Percentiles rank a stretch among this genome's conserved stretches.
Conservation (phyloP, 2,888 invertebrate genomes). For the Rhamphomyia laevipes region DNA sequence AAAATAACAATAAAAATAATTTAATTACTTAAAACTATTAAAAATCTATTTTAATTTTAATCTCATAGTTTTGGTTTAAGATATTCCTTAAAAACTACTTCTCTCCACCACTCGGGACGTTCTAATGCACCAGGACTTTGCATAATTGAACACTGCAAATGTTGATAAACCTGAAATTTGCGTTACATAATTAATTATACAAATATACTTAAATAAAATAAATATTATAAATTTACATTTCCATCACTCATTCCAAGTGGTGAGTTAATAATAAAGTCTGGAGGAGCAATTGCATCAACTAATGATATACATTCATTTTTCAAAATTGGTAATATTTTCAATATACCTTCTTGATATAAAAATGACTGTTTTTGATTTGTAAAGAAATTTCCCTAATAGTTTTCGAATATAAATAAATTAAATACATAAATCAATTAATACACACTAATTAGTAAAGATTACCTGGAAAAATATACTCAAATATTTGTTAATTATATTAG, state of each 20-base stretch:
- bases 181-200: slow-evolving; percentile 14
- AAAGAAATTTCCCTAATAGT: slow-evolving; percentile 50
- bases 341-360: slow-evolving; percentile 53
- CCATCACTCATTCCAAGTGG: slow-evolving; percentile 79
- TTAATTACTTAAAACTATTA: no score
- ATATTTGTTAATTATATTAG: slow-evolving; percentile 54
- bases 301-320: slow-evolving; percentile 65
- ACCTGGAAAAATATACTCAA: slow-evolving; percentile 52
- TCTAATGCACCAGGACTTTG: slow-evolving; percentile 52
- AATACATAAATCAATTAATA: no score
- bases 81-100: slow-evolving; percentile 44
- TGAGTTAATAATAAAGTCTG: slow-evolving; percentile 77
- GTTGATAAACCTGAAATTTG: slow-evolving; percentile 65
- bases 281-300: slow-evolving; percentile 73
- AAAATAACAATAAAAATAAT: no score
- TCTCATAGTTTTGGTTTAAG: slow-evolving; percentile 29
- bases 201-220: slow-evolving; percentile 3
- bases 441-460: no score
- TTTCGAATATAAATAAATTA: no score
- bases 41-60: no score
- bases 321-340: slow-evolving; percentile 48
- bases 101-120: slow-evolving; percentile 67
- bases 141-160: slow-evolving; percentile 53
- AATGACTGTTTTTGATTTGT: slow-evolving; percentile 42
- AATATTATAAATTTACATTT: slow-evolving; percentile 43